Evolutionary conservation across 2,888 invertebrate genomes (phyloP), one percentile per base, ranked within the genome.

Genomic region (Teleiodes luculella): DNA sequence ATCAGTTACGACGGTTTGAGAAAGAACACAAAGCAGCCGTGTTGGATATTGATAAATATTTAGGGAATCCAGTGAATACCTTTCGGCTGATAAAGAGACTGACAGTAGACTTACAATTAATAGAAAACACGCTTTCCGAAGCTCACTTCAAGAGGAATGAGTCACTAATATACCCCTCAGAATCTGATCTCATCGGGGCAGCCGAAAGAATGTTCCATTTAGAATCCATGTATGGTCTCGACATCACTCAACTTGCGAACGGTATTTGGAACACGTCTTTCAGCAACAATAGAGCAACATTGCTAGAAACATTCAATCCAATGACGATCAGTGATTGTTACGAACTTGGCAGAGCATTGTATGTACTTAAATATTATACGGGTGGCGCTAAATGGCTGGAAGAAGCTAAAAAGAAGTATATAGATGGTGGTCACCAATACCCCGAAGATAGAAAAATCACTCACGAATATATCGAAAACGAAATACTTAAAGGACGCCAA

Each of bases 21-120:
- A 4, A 5, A 4, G 43, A 43, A 6, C 43, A 43, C n/a, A 10
- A 43, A 5, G 10, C 3, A n/a, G 43, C 43, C 3, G 24, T 20
- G 3, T 1, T 11, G 10, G 43, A 43, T 43, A 11, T 13, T 11
- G 7, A 20, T n/a, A 20, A 1, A 4, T 95, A 95, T 72, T 85
- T 96, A 53, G 92, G 94, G 36, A 96, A 97, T 85, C 97, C 97
- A 11, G 94, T 97, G 60, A 97, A 96, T 80, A 96, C 96, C 11
- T 97, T 95, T 84, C 87, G 96, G 50, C 84, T 97, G 57, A 95
- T 97, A 51, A 97, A 97, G 83, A 91, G 96, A 58, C 90, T 97
- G 63, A 96, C 96, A 11, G 92, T 94, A 2, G 97, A 97, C 80
- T 96, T 96, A 95, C 93, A 93, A 60, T 91, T 93, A 61, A 92